These are phyloP conservation scores for Eupsilia transversa DNA, from an alignment of 2,888 invertebrate species.

Conservation along the genomic window DNA sequence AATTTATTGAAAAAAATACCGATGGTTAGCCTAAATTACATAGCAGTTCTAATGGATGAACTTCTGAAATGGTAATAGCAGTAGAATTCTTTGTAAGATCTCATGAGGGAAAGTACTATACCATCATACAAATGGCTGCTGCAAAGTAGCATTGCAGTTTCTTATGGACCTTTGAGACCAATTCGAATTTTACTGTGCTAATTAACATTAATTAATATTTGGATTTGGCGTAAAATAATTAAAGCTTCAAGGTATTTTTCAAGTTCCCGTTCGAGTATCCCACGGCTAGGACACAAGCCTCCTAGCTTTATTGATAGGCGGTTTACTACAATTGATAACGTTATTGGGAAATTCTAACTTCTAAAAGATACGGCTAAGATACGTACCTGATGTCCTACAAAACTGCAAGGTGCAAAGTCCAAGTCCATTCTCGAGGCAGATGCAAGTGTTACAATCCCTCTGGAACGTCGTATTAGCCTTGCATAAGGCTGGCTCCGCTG, in stretches of 20 bases:
- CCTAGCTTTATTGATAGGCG: neutral
- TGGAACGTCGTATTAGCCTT: conserved; percentile 85
- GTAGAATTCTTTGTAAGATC: neutral
- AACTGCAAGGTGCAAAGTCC: conserved; percentile 82
- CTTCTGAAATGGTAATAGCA: neutral
- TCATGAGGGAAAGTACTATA: neutral
- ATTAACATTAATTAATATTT: no score
- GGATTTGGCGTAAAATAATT: no score
- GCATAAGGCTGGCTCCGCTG: conserved; percentile 81
- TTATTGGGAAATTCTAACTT: neutral
- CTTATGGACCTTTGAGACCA: no score
- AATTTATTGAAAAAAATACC: neutral
- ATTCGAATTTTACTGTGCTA: no score
- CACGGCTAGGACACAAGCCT: no score
- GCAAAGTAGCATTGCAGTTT: neutral
- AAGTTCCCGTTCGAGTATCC: no score
- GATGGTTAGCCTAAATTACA: neutral
- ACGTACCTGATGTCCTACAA: conserved; percentile 69
- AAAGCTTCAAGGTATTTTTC: no score
- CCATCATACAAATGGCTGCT: neutral
- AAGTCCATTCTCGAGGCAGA: conserved; percentile 84
- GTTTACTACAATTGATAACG: neutral
- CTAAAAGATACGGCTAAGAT: neutral
- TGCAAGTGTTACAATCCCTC: conserved; percentile 88
- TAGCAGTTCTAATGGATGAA: neutral